A percentile compares a stretch with the other conserved stretches of the same genome.
Evolutionary conservation across 2,797 vertebrate species (phyloP).

Genomic region (Botia almorhae): DNA sequence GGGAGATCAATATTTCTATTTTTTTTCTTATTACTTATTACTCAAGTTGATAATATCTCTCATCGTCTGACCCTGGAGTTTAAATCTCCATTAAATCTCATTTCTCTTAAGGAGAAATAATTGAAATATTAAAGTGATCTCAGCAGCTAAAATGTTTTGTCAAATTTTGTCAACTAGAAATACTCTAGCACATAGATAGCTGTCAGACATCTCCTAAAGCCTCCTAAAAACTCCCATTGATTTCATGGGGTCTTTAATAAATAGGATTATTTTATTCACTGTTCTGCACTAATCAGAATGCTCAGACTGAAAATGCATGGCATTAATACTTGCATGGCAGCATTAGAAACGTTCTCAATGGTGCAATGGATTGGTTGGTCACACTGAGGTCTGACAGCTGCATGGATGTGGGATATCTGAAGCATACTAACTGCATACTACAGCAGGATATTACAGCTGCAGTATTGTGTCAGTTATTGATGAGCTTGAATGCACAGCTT

Average conservation of each 20-base stretch:
- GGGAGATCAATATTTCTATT: too few species aligned
- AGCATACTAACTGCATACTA: background rate
- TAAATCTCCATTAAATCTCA: too few species aligned
- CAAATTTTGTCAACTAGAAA: background rate
- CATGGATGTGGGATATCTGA: background rate
- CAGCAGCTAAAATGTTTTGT: too few species aligned
- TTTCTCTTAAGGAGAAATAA: too few species aligned
- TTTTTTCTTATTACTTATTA: too few species aligned
- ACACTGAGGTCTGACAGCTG: background rate
- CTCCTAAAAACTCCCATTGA: background rate
- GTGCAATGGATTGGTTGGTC: constrained; percentile 18
- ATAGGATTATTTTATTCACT: background rate
- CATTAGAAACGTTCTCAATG: background rate
- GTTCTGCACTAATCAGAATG: constrained; percentile 4
- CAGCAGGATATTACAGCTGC: background rate
- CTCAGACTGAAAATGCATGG: background rate
- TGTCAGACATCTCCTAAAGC: background rate
- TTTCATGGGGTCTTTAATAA: background rate
- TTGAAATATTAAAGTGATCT: too few species aligned
- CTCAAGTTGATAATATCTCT: too few species aligned
- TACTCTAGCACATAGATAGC: background rate
- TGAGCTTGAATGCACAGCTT: background rate
- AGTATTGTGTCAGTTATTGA: background rate
- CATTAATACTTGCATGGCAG: constrained; percentile 25
- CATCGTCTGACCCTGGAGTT: too few species aligned